phyloP scores from a whole-genome alignment of 2,888 invertebrate genomes.

The Graphium colonna region DNA sequence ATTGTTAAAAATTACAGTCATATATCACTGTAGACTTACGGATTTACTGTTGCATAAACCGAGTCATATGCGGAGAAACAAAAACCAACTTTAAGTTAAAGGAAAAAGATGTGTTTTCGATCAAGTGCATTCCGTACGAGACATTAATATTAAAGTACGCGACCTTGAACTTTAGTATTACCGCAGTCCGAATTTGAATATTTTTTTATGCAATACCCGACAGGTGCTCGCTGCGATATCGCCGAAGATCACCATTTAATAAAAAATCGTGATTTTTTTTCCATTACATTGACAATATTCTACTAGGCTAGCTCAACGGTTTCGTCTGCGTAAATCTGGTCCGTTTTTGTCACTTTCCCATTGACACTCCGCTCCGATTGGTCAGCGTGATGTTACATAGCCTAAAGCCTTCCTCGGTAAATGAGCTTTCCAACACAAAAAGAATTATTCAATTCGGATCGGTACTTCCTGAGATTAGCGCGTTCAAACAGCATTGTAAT shows the following conservation, averaged over 20 bases:
- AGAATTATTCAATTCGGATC: no score
- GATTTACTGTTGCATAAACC: neutral
- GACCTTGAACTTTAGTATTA: constrained; percentile 18
- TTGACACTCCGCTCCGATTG: no score
- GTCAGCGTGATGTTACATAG: no score
- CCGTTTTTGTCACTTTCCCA: no score
- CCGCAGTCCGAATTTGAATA: constrained; percentile 7
- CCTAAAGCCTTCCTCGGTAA: no score
- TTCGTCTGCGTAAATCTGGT: no score
- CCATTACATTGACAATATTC: no score
- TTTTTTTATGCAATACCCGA: constrained; percentile 1
- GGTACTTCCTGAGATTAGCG: no score
- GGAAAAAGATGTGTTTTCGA: neutral
- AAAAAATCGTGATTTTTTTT: no score
- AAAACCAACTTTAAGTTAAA: neutral
- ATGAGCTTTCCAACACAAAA: no score
- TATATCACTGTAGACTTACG: neutral
- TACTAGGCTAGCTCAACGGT: no score
- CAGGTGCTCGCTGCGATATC: constrained; percentile 8
- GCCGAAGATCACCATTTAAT: neutral
- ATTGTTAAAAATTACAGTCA: neutral
- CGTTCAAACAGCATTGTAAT: neutral
- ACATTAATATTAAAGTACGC: constrained; percentile 5
- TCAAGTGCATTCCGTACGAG: constrained; percentile 4
- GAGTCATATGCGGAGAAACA: neutral